Base-by-base conservation (phyloP, 1,140 invertebrate genomes). In the Paralvinella palmiformis region DNA sequence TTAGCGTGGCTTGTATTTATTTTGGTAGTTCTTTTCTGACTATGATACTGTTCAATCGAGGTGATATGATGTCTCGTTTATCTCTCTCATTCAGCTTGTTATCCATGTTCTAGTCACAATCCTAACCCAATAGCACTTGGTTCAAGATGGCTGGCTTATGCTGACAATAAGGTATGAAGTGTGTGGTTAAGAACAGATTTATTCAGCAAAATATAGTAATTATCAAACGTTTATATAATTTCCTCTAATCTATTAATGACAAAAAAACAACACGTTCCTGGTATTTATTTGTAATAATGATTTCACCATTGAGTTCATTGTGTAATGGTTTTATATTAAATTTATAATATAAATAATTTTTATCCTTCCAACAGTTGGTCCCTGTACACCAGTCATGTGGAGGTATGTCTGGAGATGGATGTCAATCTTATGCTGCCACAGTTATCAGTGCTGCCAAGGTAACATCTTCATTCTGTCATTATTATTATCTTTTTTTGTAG, bases 401-500 rank as follows among this genome's bases (percentile, higher is more conserved):
- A 3, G 93, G 93, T 2, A 84, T 85, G 71, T 83, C 85, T 36
- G 83, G 81, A 33, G 84, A 86, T 68, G 85, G 86, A 22, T 85
- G 90, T 10, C 88, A 91, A 72, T 96, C 93, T 70, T 97, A 97
- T 74, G 95, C 94, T 57, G 93, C 94, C 0, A 94, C 92, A 0
- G 90, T 97, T 52, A 85, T 98, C 17, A 93, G 94, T 80, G 94
- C 94, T 24, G 94, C 94, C 24, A 97, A 97, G 82, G 93, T 84
- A 66, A 68, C 50, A 56, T 31, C n/a, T n/a, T n/a, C n/a, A n/a
- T n/a, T n/a, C n/a, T n/a, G n/a, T n/a, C n/a, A n/a, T n/a, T n/a
- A n/a, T n/a, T n/a, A n/a, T n/a, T n/a, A n/a, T n/a, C n/a, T n/a
- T n/a, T n/a, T n/a, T n/a, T n/a, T n/a, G n/a, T n/a, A n/a, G n/a